Evolutionary conservation across 2,888 invertebrate species (phyloP), one percentile per base, ranked within the genome.

Genomic region (Ormia ochracea): DNA sequence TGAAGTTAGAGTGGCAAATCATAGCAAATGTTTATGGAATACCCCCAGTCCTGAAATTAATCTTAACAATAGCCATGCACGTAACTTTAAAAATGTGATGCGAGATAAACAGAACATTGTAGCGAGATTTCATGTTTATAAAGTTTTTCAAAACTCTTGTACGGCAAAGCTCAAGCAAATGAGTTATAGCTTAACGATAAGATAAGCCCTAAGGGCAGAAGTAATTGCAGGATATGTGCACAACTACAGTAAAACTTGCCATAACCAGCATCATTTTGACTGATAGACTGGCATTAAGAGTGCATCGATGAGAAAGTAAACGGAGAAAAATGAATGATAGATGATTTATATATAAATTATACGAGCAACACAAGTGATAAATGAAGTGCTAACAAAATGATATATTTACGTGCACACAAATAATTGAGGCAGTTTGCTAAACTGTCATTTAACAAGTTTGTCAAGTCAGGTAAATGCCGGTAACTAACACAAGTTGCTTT

Each of bases 331-430:
- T 17, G 45, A 69, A 52, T 36, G 52, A 70, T 59, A 56, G 58
- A 72, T 79, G 78, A 79, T 79, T 79, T 79, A 79, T 79, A 74
- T 63, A 31, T 52, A 78, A 79, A 52, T 52, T 56, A 68, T 61
- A 56, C 23, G 28, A 54, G 36, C 52, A 54, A 52, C 31, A 68
- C 56, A 65, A 41, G 61, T 59, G 69, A 74, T 65, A 74, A 74
- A 74, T 79, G 68, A 70, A 74, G 78, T 79, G 69, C 45, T 74
- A 74, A 74, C 66, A 66, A 66, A 74, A 59, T 43, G 31, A 74
- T 66, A 66, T 66, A 48, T 74, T 74, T 65, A 45, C 19, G 48
- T 23, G 58, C 10, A 38, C 41, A 41, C 58, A 74, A 74, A 54
- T 66, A 58, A 66, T 74, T 48, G 36, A 65, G n/a, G 36, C 21